Conservation (phyloP, 2,797 vertebrate genomes). For the Pseudochromis fuscus region DNA sequence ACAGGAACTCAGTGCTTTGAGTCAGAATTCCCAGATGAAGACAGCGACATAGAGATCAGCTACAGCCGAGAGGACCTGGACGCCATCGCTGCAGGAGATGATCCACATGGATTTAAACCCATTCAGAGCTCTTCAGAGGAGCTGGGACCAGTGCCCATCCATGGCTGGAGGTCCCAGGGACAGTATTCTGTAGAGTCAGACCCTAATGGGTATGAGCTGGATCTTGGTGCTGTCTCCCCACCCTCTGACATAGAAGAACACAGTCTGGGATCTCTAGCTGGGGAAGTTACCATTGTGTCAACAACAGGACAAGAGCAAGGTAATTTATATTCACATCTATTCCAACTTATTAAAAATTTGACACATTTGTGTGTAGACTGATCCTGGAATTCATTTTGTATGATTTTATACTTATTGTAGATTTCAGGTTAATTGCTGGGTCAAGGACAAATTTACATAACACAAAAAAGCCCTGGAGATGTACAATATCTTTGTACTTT, state of each 20-base stretch:
- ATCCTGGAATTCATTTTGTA: not conserved
- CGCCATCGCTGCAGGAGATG: not conserved
- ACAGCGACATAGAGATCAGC: conserved; percentile 82
- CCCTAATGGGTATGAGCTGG: conserved; percentile 80
- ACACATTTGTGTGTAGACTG: not conserved
- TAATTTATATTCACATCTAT: conserved; percentile 4
- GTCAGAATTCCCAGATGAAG: conserved; percentile 80
- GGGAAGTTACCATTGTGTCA: conserved; percentile 3
- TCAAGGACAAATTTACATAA: not conserved
- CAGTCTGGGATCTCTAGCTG: conserved; percentile 59
- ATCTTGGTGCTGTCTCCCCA: conserved; percentile 65
- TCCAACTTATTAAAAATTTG: not conserved
- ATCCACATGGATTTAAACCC: conserved; percentile 73
- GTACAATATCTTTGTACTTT: not conserved
- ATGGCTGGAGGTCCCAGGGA: conserved; percentile 69
- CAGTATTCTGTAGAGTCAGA: conserved; percentile 80
- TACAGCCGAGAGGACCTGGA: conserved; percentile 80
- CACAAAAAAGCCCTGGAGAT: not conserved
- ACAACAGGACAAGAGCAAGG: conserved; percentile 42
- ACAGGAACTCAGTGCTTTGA: conserved; percentile 84
- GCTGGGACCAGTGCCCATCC: conserved; percentile 54
- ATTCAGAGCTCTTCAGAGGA: conserved; percentile 81
- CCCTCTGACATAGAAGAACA: conserved; percentile 76
- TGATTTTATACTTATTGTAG: not conserved
- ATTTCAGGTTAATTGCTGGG: not conserved